phyloP scores from a whole-genome alignment of 2,888 invertebrate genomes.

The Drosophila austrosaltans region DNA sequence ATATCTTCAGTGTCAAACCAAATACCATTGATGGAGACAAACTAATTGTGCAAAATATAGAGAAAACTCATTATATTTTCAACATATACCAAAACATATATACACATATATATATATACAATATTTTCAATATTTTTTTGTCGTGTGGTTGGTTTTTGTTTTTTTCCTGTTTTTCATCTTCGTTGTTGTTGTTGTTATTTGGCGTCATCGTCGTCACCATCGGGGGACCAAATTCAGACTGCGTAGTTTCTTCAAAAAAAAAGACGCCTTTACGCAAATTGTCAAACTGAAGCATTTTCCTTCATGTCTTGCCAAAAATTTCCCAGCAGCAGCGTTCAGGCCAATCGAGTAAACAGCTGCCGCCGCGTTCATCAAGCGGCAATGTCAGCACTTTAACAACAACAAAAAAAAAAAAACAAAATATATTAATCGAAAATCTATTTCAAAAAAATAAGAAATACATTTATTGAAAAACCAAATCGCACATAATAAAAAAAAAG shows the following conservation, averaged over 20 bases:
- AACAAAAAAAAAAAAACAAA: slow-evolving; percentile 10
- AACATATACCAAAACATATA: neutral
- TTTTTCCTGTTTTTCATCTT: slow-evolving; percentile 25
- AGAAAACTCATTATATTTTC: slow-evolving; percentile 17
- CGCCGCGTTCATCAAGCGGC: slow-evolving; percentile 42
- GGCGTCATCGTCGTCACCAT: neutral
- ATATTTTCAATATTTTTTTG: slow-evolving; percentile 20
- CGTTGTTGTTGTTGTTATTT: too few species aligned
- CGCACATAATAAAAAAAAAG: slow-evolving; percentile 6
- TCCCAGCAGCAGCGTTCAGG: slow-evolving; percentile 33
- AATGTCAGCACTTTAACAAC: slow-evolving; percentile 59
- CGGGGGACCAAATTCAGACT: slow-evolving; percentile 16
- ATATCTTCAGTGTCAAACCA: slow-evolving; percentile 36
- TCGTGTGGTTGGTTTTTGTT: slow-evolving; percentile 15
- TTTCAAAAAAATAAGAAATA: slow-evolving; percentile 15
- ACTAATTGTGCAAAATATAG: slow-evolving; percentile 29
- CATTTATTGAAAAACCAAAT: slow-evolving; percentile 7
- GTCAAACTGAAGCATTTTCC: slow-evolving; percentile 54
- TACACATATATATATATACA: neutral
- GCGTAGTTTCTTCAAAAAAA: slow-evolving; percentile 22
- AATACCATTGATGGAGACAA: slow-evolving; percentile 4
- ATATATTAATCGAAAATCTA: slow-evolving; percentile 18
- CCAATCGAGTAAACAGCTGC: slow-evolving; percentile 56
- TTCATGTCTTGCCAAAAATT: slow-evolving; percentile 69
- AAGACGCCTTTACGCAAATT: slow-evolving; percentile 41